Percentiles rank a stretch among this genome's conserved stretches.
These are phyloP conservation scores for Hydriomena furcata DNA, from an alignment of 2,888 invertebrate species.

Conservation along the genomic window DNA sequence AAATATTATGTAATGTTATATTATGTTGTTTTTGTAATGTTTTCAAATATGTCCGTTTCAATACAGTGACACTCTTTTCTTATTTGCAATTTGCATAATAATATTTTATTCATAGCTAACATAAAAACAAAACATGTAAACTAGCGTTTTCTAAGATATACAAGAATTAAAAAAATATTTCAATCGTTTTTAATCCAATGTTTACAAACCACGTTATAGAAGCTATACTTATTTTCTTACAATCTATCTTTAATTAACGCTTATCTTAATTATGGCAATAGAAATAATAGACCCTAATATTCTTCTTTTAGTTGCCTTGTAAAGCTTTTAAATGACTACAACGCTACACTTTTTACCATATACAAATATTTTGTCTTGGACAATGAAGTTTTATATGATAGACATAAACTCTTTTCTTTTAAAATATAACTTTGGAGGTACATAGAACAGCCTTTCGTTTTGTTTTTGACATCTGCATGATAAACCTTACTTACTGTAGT, in stretches of 20 bases:
- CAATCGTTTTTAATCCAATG: background rate
- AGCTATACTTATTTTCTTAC: background rate
- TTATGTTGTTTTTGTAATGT: too few relatives aligned
- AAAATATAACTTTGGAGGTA: conserved; percentile 81
- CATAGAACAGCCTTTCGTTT: conserved; percentile 82
- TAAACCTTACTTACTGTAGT: conserved; percentile 56
- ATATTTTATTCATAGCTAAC: conserved; percentile 5
- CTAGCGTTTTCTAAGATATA: conserved; percentile 17
- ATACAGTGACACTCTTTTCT: background rate
- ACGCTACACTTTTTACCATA: conserved; percentile 60
- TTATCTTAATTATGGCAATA: conserved; percentile 47
- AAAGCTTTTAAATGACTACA: conserved; percentile 72
- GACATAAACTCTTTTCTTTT: conserved; percentile 64
- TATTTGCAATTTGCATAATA: background rate
- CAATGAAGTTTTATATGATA: conserved; percentile 68
- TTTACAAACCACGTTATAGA: conserved; percentile 3
- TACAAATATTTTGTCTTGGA: conserved; percentile 79
- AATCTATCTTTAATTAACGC: conserved; percentile 26
- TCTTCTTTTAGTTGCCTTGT: conserved; percentile 66
- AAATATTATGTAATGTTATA: background rate
- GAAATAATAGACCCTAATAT: conserved; percentile 41
- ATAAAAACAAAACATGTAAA: conserved; percentile 4
- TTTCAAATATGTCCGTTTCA: background rate
- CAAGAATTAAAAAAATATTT: background rate
- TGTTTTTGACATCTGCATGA: conserved; percentile 55